Base-by-base conservation (phyloP, 2,797 vertebrate genomes). In the Babyrousa celebensis region DNA sequence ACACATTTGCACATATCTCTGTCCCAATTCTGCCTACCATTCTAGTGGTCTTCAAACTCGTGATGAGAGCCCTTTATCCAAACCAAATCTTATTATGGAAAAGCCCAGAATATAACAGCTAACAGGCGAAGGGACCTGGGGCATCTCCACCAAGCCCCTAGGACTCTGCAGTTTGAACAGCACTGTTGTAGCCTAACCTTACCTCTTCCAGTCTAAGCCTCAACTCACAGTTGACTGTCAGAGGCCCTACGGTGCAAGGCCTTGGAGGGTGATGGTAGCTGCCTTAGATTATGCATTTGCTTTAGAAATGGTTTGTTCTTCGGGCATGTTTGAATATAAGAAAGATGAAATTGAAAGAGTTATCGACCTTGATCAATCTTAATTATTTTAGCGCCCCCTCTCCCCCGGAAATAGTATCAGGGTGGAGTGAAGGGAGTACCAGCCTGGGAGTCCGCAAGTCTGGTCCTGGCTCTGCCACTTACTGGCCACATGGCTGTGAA, bases 341-440 rank as follows among this genome's bases (percentile, higher is more conserved):
- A 92, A 97, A 91, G 54, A 52, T 96, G 65, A 94, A 96, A 79
- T 74, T 68, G 29, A 85, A 78, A 36, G 32, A 86, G 20, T 82
- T 93, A 96, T 21, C 18, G 7, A 43, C 82, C 25, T 96, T 70
- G 52, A 63, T 90, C 40, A 48, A 6, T 93, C 84, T 93, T 93
- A 88, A 77, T 91, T 88, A 88, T 88, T 32, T 84, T 62, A 36
- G 36, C 36, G 36, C 56, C n/a, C 40, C 27, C n/a, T n/a, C n/a
- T n/a, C n/a, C n/a, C 67, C 25, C 20, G 63, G 74, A 80, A 87
- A 60, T 6, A 58, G 52, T 58, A 48, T 36, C 63, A 74, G 43
- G n/a, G 63, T 72, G 29, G 91, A 80, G 9, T 91, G 12, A 82
- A 79, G 32, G 63, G 18, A 75, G 15, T 68, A 68, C 36, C 79